Evolutionary conservation across 2,113 vertebrate genomes (phyloP).

Genomic region (Pleuronectes platessa): DNA sequence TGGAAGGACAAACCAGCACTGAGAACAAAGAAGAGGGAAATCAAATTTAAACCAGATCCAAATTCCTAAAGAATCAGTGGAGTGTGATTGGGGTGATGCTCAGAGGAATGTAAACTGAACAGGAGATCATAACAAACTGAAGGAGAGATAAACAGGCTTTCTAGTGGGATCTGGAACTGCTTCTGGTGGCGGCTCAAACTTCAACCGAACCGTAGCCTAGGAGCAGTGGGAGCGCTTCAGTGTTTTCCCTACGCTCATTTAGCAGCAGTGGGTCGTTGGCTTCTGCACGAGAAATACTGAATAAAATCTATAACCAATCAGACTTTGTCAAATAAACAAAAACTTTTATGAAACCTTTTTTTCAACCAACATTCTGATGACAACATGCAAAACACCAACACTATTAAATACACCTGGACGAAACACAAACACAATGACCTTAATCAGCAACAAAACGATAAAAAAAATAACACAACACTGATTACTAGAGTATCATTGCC

Average conservation of each 20-base stretch:
- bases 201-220: constrained; percentile 27
- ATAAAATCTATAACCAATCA: background rate
- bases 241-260: constrained; percentile 34
- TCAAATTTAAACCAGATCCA: constrained; percentile 57
- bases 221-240: constrained; percentile 7
- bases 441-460: background rate
- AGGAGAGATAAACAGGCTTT: constrained; percentile 69
- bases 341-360: background rate
- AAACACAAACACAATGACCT: no score
- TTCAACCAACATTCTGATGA: background rate
- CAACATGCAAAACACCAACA: no score
- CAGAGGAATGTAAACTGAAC: constrained; percentile 70
- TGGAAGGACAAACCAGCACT: no score
- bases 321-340: constrained; percentile 31
- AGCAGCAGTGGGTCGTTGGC: constrained; percentile 12
- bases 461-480: no score
- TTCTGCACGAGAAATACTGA: constrained; percentile 15
- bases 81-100: constrained; percentile 55
- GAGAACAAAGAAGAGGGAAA: constrained; percentile 42
- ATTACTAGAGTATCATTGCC: no score
- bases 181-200: constrained; percentile 51
- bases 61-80: constrained; percentile 42
- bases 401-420: no score
- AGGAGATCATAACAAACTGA: constrained; percentile 70
- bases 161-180: constrained; percentile 56